phyloP scores from a whole-genome alignment of 2,113 vertebrate genomes.

The Athene cunicularia region DNA sequence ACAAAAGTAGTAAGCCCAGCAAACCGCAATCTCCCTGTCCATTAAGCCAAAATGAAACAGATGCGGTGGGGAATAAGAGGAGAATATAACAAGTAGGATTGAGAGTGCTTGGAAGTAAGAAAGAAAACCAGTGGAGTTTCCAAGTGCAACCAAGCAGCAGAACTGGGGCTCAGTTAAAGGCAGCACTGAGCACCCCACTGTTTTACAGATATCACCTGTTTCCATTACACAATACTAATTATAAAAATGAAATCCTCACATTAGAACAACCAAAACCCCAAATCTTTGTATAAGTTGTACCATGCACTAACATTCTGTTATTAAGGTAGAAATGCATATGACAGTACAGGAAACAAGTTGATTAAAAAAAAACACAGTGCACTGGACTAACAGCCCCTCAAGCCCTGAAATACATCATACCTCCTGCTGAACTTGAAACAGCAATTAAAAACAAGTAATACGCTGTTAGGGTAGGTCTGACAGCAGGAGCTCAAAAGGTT shows the following conservation, averaged over 20 bases:
- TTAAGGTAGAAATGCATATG: background rate
- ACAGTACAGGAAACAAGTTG: background rate
- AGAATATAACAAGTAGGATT: background rate
- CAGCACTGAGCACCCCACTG: background rate
- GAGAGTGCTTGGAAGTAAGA: background rate
- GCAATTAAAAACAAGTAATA: background rate
- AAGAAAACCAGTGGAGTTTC: background rate
- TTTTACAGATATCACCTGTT: background rate
- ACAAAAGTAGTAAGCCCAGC: background rate
- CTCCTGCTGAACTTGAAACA: background rate
- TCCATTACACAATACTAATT: background rate
- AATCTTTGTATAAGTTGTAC: background rate
- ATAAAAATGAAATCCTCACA: background rate
- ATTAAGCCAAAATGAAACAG: background rate
- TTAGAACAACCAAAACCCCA: background rate
- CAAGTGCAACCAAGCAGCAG: background rate
- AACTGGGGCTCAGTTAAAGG: background rate
- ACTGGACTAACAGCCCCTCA: background rate
- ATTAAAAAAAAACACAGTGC: background rate
- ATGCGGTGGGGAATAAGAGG: background rate
- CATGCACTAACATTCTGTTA: background rate
- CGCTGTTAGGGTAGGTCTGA: background rate
- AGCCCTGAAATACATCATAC: background rate
- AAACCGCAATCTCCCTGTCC: background rate
- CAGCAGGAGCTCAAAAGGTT: background rate